Base-by-base conservation (phyloP, 2,888 invertebrate species). In the Glaucopsyche alexis region DNA sequence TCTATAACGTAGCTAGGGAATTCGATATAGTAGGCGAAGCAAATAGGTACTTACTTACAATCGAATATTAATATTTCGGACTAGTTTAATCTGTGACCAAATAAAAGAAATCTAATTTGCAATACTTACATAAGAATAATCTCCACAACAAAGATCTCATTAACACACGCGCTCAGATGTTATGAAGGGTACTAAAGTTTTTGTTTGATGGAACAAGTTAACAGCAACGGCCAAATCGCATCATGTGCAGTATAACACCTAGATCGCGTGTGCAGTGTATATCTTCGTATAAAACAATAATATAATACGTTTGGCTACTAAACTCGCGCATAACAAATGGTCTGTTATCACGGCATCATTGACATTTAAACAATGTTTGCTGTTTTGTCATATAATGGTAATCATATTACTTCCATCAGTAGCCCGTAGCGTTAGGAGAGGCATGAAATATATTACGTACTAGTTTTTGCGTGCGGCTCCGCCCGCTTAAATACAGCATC, bases 201-300 rank as follows among this genome's bases (percentile, higher is more conserved):
- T 52, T 55, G 55, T 55, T 55, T 55, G 55, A 19, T 11, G 8
- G 19, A 19, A 19, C 16, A 19, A 6, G 16, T 16, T 42, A 42
- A 42, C 7, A 55, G 19, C 38, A 60, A 7, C 29, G 29, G 2
- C 19, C 19, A 55, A 55, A 19, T 9, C 29, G 55, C 55, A 13
- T 60, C 60, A 60, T 29, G 60, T 60, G 29, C 60, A 60, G 52
- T 11, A 45, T 45, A 16, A 52, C 16, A 65, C n/a, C 16, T 45
- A 67, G 45, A 67, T 67, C 47, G 67, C 67, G 67, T 67, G 67
- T 4, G 8, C 29, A 66, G 11, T 42, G 67, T 47, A 16, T 47
- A 19, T 47, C 47, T 69, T 69, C 19, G 69, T 47, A 69, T 29
- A 42, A 45, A 67, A 67, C 67, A 67, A 67, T 67, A 67, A 67